A percentile compares a stretch with the other conserved stretches of the same genome.
phyloP scores from a whole-genome alignment of 2,888 invertebrate genomes.

The Sympetrum striolatum region DNA sequence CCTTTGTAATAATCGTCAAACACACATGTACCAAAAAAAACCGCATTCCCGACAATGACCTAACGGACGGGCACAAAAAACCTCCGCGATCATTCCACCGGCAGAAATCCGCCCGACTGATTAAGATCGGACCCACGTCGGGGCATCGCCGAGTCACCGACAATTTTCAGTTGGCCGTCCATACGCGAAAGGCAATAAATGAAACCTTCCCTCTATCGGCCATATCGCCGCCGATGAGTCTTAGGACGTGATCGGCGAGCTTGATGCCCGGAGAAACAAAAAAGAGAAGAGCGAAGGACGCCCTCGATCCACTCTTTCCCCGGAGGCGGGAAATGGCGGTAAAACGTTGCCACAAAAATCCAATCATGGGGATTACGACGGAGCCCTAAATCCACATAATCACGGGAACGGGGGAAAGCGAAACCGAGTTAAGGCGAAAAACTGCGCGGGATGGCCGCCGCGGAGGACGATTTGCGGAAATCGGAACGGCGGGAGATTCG shows the following conservation, averaged over 20 bases:
- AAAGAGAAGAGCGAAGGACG: background rate
- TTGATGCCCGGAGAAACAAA: background rate
- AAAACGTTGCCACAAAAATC: conserved; percentile 28
- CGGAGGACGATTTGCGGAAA: background rate
- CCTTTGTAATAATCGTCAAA: no score
- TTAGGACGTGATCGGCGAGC: conserved; percentile 17
- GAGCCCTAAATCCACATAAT: conserved; percentile 35
- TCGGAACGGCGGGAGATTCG: background rate
- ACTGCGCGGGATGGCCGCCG: background rate
- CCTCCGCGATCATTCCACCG: no score
- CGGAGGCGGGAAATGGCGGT: background rate
- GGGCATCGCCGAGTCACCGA: no score
- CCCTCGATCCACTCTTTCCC: background rate
- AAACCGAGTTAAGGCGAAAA: conserved; percentile 20
- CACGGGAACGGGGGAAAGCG: background rate
- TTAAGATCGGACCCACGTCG: no score
- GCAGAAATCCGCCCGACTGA: no score
- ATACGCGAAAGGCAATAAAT: conserved; percentile 18
- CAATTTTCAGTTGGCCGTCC: no score
- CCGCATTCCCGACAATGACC: no score
- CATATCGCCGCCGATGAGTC: background rate
- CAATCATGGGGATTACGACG: conserved; percentile 36
- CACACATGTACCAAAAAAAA: no score
- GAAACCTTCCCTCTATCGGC: background rate
- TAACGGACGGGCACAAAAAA: no score